phyloP scores from a whole-genome alignment of 2,888 invertebrate genomes.

The Oscheius sp. region DNA sequence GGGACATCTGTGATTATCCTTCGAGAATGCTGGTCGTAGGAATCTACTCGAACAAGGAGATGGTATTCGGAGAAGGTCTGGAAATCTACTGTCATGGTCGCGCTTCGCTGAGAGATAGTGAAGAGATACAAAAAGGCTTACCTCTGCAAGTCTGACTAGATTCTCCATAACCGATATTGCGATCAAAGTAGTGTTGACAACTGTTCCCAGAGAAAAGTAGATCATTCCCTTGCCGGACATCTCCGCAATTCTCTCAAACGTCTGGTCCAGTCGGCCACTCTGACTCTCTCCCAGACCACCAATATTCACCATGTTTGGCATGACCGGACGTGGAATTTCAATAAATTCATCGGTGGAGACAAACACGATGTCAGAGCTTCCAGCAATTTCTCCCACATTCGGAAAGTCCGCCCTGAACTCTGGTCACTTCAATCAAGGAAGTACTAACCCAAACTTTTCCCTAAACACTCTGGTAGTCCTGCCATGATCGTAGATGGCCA shows the following conservation, averaged over 20 bases:
- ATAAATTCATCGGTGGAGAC: slow-evolving; percentile 60
- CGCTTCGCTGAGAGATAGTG: too few species aligned
- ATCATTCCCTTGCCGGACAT: slow-evolving; percentile 52
- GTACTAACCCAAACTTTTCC: slow-evolving; percentile 32
- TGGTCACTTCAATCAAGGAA: not conserved
- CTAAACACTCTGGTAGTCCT: slow-evolving; percentile 17
- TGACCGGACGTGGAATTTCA: slow-evolving; percentile 58
- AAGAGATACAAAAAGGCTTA: too few species aligned
- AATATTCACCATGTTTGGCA: slow-evolving; percentile 57
- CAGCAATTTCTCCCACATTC: slow-evolving; percentile 43
- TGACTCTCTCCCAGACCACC: slow-evolving; percentile 51
- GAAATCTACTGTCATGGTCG: slow-evolving; percentile 2
- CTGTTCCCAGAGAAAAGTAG: slow-evolving; percentile 59
- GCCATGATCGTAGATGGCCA: not conserved
- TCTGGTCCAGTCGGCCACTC: slow-evolving; percentile 29
- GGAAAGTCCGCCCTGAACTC: slow-evolving; percentile 53
- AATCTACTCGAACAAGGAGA: slow-evolving; percentile 59
- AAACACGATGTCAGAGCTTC: slow-evolving; percentile 55
- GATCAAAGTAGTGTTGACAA: slow-evolving; percentile 53
- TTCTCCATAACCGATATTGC: slow-evolving; percentile 49
- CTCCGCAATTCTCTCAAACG: slow-evolving; percentile 43
- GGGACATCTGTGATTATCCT: slow-evolving; percentile 18
- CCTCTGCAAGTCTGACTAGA: slow-evolving; percentile 36
- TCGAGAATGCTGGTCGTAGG: slow-evolving; percentile 31
- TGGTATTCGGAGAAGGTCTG: slow-evolving; percentile 55